These are phyloP conservation scores for Tolmerus cingulatus DNA, from an alignment of 2,888 invertebrate species.

Conservation along the genomic window DNA sequence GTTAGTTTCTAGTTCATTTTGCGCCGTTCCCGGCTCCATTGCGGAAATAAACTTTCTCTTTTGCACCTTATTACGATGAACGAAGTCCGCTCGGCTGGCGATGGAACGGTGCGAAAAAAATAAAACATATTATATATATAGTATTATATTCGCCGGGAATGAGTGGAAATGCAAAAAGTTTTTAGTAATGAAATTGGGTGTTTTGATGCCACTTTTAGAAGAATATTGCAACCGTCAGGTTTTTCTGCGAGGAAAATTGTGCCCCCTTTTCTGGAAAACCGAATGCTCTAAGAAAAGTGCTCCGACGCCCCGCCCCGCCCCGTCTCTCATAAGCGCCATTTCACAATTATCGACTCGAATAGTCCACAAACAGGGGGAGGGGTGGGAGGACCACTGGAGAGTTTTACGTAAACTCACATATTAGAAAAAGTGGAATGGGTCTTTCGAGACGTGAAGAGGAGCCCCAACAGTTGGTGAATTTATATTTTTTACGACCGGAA, in stretches of 20 bases:
- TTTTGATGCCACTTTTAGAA: background rate
- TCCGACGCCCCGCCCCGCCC: background rate
- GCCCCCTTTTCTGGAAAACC: background rate
- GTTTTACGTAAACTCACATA: background rate
- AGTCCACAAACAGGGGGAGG: background rate
- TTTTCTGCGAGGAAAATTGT: background rate
- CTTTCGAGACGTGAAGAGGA: background rate
- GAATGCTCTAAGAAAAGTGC: background rate
- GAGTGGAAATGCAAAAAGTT: conserved; percentile 38
- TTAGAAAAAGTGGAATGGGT: background rate
- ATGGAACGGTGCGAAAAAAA: background rate
- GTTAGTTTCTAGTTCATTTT: conserved; percentile 27
- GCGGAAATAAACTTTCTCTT: conserved; percentile 26
- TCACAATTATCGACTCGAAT: conserved; percentile 5
- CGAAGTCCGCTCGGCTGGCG: background rate
- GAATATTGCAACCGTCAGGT: conserved; percentile 18
- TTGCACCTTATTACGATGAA: background rate
- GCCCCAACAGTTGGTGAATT: background rate
- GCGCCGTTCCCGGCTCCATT: background rate
- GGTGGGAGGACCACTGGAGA: too few species aligned
- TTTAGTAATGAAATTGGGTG: conserved; percentile 22
- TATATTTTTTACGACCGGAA: conserved; percentile 17
- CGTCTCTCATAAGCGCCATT: background rate
- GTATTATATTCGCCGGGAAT: conserved; percentile 3
- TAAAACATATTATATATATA: background rate